Base-by-base conservation (phyloP, 2,888 invertebrate species). In the Tholera decimalis region DNA sequence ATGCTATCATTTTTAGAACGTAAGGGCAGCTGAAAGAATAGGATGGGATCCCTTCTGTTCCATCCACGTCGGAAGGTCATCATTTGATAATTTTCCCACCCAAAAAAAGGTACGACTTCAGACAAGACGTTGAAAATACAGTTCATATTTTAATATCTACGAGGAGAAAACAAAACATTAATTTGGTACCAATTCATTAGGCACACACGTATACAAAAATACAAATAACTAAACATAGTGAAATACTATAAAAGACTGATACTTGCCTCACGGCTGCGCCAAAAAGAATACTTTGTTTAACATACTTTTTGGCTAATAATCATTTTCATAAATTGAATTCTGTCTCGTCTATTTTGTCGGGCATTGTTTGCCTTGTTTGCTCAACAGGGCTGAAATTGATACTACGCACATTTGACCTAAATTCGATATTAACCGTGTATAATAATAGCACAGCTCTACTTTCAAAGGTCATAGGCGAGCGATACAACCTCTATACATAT, bases 371-470 rank as follows among this genome's bases (percentile, higher is more conserved):
- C 26, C 37, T 67, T 9, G 18, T 56, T 46, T 56, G 50, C 44
- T 30, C 26, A 51, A 33, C 22, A 46, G 20, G 28, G 44, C 26
- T 46, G 61, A 60, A 70, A 67, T 7, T 44, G 51, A 60, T 70
- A 70, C 50, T 60, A 51, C 70, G 50, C 60, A 59, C 33, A 60
- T 67, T 67, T 70, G 67, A 67, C 70, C 70, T 70, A 60, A 67
- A 39, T 69, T 71, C 54, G 22, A 54, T 69, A 50, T 49, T 51
- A 35, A 20, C 62, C 28, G 18, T 28, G 39, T 50, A 70, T 22
- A 67, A 51, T 70, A 70, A 60, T 69, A 63, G 72, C 26, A 50
- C 30, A 63, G 64, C 33, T 72, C 64, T 39, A 72, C 72, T 69
- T 69, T 63, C 49, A 63, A 72, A 69, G 68, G 72, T 33, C 33